Evolutionary conservation across 2,797 vertebrate genomes (phyloP).

Genomic region (Tenualosa thibaudeaui): DNA sequence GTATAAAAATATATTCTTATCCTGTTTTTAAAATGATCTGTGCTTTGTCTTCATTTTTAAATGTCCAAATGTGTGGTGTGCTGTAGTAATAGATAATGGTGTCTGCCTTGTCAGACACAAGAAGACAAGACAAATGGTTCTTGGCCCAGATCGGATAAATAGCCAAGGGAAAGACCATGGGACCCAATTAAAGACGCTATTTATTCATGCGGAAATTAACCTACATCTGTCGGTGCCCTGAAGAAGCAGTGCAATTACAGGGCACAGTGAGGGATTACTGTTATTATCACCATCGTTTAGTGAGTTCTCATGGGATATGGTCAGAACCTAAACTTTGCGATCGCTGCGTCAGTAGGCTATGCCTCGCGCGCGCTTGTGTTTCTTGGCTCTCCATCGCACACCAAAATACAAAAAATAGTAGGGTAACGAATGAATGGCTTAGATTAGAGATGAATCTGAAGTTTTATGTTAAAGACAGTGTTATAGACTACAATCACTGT

Average conservation of each 20-base stretch:
- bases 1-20: conserved; percentile 58
- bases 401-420: too few relatives aligned
- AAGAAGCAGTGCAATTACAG: not conserved
- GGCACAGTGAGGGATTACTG: not conserved
- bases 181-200: conserved; percentile 20
- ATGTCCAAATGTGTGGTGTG: not conserved
- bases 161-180: not conserved
- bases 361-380: too few relatives aligned
- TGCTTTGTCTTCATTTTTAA: conserved; percentile 30
- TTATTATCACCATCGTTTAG: not conserved
- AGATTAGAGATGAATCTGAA: too few relatives aligned
- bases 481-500: too few relatives aligned
- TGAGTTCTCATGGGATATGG: not conserved
- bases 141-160: not conserved
- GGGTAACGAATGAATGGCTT: too few relatives aligned
- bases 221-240: not conserved
- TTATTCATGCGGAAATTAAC: conserved; percentile 7
- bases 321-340: not conserved
- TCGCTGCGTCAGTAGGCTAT: too few relatives aligned
- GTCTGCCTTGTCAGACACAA: not conserved
- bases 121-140: not conserved
- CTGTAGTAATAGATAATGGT: too few relatives aligned
- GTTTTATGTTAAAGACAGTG: too few relatives aligned
- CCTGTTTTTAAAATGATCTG: conserved; percentile 53
- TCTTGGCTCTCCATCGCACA: too few relatives aligned